These are phyloP conservation scores for Callyntrura sp. DNA, from an alignment of 2,888 invertebrate species.

Conservation along the genomic window DNA sequence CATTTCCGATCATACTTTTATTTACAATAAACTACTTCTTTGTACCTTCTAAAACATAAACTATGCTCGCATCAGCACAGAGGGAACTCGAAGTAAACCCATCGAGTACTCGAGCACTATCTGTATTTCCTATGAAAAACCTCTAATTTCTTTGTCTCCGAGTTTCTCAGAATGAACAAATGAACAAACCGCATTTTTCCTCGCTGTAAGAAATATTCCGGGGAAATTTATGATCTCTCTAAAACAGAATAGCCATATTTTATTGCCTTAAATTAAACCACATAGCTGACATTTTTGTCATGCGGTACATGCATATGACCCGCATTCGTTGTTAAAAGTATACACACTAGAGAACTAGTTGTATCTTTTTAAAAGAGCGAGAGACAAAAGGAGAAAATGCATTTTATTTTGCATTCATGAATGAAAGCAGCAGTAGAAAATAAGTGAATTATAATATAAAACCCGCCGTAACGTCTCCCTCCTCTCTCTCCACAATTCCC, in stretches of 20 bases:
- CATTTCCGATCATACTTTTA: not conserved
- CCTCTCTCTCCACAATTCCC: not conserved
- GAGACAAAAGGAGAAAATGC: not conserved
- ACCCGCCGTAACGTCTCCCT: not conserved
- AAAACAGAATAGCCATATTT: slow-evolving; percentile 37
- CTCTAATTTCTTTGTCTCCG: not conserved
- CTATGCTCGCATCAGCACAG: not conserved
- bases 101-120: not conserved
- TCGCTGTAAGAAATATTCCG: not conserved
- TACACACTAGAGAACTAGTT: not conserved
- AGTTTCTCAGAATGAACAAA: slow-evolving; percentile 8
- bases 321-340: too few relatives aligned
- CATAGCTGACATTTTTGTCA: slow-evolving; percentile 6
- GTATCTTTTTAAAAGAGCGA: not conserved
- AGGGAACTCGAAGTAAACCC: not conserved
- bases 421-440: slow-evolving; percentile 19
- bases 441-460: slow-evolving; percentile 39
- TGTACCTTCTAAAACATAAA: not conserved
- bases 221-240: slow-evolving; percentile 41
- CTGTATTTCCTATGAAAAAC: not conserved
- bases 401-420: not conserved
- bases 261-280: slow-evolving; percentile 20
- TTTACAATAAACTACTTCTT: not conserved
- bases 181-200: slow-evolving; percentile 17
- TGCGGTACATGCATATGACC: not conserved